Evolutionary conservation across 1,140 invertebrate species (phyloP).

Genomic region (Panagrolaimus sp.): DNA sequence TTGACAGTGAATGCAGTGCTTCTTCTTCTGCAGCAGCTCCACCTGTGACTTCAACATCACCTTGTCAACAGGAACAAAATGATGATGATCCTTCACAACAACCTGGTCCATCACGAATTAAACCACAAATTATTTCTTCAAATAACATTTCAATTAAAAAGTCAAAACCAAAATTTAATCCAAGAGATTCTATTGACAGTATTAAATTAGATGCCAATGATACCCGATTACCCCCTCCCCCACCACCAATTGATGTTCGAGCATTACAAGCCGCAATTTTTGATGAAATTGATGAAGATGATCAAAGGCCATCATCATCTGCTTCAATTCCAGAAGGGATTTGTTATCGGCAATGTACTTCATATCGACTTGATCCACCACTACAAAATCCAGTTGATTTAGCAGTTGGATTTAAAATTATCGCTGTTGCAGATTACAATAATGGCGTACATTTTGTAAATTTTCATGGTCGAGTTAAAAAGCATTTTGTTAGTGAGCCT

Average conservation of each 20-base stretch:
- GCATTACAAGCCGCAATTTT: constrained; percentile 13
- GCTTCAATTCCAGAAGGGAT: neutral
- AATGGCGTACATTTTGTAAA: constrained; percentile 34
- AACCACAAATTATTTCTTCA: too few relatives aligned
- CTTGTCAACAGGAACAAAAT: neutral
- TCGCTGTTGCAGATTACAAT: constrained; percentile 38
- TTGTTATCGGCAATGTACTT: constrained; percentile 14
- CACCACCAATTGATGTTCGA: constrained; percentile 10
- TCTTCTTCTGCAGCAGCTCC: neutral
- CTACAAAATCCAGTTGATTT: constrained; percentile 36
- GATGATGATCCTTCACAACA: neutral
- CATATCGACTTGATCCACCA: constrained; percentile 18
- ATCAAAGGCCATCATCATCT: constrained; percentile 14
- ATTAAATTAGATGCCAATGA: constrained; percentile 4
- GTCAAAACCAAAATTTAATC: too few relatives aligned
- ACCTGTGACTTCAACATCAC: neutral
- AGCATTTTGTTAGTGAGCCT: constrained; percentile 25
- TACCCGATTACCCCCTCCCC: constrained; percentile 3
- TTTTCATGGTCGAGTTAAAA: neutral
- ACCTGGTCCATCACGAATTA: too few relatives aligned
- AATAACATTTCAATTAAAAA: too few relatives aligned
- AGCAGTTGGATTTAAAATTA: constrained; percentile 19
- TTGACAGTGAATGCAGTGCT: constrained; percentile 1
- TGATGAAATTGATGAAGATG: constrained; percentile 9
- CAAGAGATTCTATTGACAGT: neutral